Percentiles rank a stretch among this genome's conserved stretches.
Evolutionary conservation across 2,888 invertebrate genomes (phyloP).

Genomic region (Pandemis heparana): DNA sequence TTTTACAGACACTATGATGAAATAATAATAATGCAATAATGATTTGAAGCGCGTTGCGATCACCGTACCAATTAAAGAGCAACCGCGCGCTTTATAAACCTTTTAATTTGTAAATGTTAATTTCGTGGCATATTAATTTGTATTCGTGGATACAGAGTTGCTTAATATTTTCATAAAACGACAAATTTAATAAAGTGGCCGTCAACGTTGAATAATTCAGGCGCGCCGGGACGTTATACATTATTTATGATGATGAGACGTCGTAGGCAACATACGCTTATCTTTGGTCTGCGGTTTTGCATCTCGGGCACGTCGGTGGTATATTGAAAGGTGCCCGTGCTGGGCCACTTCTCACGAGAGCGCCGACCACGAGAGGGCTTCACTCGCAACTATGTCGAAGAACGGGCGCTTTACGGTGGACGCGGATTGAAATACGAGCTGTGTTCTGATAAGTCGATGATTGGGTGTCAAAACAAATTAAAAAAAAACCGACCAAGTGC

Average conservation of each 20-base stretch:
- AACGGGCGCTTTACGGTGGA: constrained; percentile 3
- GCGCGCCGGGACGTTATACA: constrained; percentile 73
- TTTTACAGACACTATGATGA: neutral
- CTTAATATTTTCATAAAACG: constrained; percentile 74
- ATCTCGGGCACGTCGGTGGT: constrained; percentile 76
- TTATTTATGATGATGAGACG: constrained; percentile 84
- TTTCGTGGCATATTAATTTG: constrained; percentile 68
- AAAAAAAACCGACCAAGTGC: too few relatives aligned
- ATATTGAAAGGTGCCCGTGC: constrained; percentile 62
- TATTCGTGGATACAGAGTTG: constrained; percentile 57
- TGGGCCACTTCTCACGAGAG: constrained; percentile 46
- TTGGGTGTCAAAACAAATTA: neutral
- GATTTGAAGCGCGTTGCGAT: constrained; percentile 38
- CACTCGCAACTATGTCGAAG: constrained; percentile 25
- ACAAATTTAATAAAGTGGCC: constrained; percentile 84
- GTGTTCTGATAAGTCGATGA: neutral
- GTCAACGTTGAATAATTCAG: constrained; percentile 81
- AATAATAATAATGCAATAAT: constrained; percentile 24
- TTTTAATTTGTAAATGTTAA: constrained; percentile 64
- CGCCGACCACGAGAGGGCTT: constrained; percentile 6
- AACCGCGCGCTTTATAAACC: constrained; percentile 49
- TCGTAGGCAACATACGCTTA: constrained; percentile 74
- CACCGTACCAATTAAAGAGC: constrained; percentile 49
- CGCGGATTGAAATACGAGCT: constrained; percentile 10
- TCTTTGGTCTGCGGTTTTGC: constrained; percentile 78